phyloP scores from a whole-genome alignment of 2,113 vertebrate species.

The Chaetodon trifascialis region DNA sequence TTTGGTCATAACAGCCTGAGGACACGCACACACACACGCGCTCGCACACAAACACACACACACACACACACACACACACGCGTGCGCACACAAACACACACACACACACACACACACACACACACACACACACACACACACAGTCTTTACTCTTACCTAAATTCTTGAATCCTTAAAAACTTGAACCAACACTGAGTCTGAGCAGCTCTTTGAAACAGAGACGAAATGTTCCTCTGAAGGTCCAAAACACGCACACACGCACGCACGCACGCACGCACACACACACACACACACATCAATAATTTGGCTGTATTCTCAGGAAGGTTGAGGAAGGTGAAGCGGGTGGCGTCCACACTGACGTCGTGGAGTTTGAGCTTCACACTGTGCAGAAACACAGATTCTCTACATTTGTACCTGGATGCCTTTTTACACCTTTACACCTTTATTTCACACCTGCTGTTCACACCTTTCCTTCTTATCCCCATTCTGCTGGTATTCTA shows the following conservation, averaged over 20 bases:
- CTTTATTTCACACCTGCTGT: too few relatives aligned
- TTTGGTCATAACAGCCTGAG: conserved; percentile 54
- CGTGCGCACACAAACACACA: background rate
- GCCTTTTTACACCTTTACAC: background rate
- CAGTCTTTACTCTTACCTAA: background rate
- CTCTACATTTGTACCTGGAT: background rate
- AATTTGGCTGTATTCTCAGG: too few relatives aligned
- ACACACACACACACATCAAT: too few relatives aligned
- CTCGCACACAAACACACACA: background rate
- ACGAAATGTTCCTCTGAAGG: background rate
- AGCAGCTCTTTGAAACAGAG: too few relatives aligned
- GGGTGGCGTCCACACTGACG: too few relatives aligned
- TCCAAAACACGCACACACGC: too few relatives aligned
- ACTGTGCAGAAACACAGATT: too few relatives aligned
- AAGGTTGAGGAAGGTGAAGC: too few relatives aligned
- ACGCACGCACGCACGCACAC: too few relatives aligned
- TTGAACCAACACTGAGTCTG: too few relatives aligned
- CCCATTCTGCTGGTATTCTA: background rate
- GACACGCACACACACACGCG: conserved; percentile 5
- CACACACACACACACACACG: background rate
- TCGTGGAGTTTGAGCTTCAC: too few relatives aligned
- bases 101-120: background rate
- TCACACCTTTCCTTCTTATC: background rate
- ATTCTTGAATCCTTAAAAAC: too few relatives aligned
- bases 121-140: conserved; percentile 6